Conservation (phyloP, 2,797 vertebrate genomes). For the Carduelis carduelis region DNA sequence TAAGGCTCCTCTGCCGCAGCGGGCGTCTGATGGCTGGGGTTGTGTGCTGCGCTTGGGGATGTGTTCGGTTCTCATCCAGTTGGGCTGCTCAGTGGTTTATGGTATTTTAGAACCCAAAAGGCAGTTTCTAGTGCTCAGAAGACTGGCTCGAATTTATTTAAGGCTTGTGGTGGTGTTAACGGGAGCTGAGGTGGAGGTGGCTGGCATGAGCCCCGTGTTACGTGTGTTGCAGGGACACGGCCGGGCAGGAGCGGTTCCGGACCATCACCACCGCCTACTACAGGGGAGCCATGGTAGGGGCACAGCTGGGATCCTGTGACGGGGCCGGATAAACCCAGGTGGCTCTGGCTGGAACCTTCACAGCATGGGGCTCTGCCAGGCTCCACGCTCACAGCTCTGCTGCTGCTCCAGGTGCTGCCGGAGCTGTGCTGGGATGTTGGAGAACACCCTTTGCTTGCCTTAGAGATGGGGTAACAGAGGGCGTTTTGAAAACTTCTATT, state of each 20-base stretch:
- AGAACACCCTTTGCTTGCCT: not conserved
- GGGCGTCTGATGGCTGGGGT: rapidly evolving
- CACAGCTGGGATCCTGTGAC: not conserved
- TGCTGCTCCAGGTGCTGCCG: not conserved
- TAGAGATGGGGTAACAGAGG: not conserved
- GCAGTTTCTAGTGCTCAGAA: rapidly evolving
- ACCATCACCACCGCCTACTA: constrained; percentile 99
- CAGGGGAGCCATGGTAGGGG: constrained; percentile 92
- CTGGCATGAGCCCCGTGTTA: rapidly evolving
- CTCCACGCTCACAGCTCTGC: not conserved
- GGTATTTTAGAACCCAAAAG: rapidly evolving
- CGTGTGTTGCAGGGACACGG: constrained; percentile 87
- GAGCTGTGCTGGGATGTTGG: not conserved
- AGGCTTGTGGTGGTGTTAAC: rapidly evolving
- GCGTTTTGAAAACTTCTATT: not conserved
- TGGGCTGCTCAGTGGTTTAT: rapidly evolving
- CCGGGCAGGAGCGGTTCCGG: constrained; percentile 95
- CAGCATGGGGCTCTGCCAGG: not conserved
- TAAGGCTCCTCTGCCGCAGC: constrained; percentile 47
- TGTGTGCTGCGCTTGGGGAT: rapidly evolving
- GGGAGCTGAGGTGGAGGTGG: not conserved
- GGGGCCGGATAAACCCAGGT: too few species aligned
- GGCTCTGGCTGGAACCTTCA: rapidly evolving
- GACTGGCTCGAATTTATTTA: rapidly evolving
- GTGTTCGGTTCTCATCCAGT: rapidly evolving